These are phyloP conservation scores for Miltochrista miniata DNA, from an alignment of 2,888 invertebrate species.

Conservation along the genomic window DNA sequence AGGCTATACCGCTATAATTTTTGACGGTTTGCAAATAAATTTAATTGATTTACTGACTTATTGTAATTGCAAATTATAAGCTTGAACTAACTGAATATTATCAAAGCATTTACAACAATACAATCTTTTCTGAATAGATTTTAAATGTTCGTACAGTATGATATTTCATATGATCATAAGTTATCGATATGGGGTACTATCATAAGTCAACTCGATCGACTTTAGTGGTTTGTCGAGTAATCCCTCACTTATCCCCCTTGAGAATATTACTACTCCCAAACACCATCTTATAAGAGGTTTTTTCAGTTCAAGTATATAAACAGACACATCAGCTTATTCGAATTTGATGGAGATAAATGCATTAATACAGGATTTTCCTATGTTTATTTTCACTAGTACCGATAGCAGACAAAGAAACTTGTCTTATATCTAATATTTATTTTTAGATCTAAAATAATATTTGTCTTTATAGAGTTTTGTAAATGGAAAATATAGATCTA, in stretches of 20 bases:
- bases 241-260: not conserved
- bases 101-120: too few relatives aligned
- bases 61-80: too few relatives aligned
- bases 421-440: too few relatives aligned
- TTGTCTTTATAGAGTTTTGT: too few relatives aligned
- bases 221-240: not conserved
- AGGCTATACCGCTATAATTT: too few relatives aligned
- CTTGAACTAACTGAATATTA: too few relatives aligned
- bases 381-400: conserved; percentile 15
- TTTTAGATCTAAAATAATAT: not conserved
- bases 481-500: too few relatives aligned
- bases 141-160: not conserved
- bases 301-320: conserved; percentile 3
- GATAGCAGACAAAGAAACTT: conserved; percentile 8
- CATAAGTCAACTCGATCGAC: too few relatives aligned
- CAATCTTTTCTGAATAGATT: too few relatives aligned
- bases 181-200: too few relatives aligned
- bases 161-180: not conserved
- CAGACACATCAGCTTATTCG: conserved; percentile 6
- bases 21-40: too few relatives aligned
- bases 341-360: conserved; percentile 26
- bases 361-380: conserved; percentile 10
- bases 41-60: too few relatives aligned
- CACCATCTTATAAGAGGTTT: not conserved
- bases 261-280: conserved; percentile 1